Evolutionary conservation across 2,888 invertebrate genomes (phyloP), one percentile per base, ranked within the genome.

Genomic region (Amaurobius ferox): DNA sequence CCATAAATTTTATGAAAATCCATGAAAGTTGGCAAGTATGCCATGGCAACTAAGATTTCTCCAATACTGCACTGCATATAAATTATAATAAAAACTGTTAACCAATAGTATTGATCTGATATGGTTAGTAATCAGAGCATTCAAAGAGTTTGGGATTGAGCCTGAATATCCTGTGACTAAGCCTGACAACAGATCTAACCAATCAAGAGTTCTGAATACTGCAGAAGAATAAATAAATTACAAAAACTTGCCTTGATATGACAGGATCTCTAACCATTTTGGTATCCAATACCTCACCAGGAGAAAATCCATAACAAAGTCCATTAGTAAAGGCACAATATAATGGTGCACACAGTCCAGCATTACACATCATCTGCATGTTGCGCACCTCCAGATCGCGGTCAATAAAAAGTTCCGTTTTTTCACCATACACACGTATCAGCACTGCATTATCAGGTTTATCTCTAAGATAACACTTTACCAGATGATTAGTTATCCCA

Each of bases 251-350:
- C 85, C 61, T 67, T 23, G 85, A 78, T 30, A 91, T 89, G 19
- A 87, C 74, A 7, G 89, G 83, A 40, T 92, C 90, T 79, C 91
- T 88, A 30, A 96, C 95, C 88, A 93, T 93, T 61, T 94, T 93
- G 23, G 93, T 92, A 87, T 93, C 94, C 26, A 97, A 92, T n/a
- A 95, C 95, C 86, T 93, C 93, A 66, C 99, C 99, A 88, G 95
- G 95, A 88, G 92, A 90, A 90, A 91, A 93, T 91, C 96, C 95
- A 91, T 98, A 99, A 55, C 95, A 96, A 89, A 99, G 93, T 13
- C 99, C 99, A 93, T 99, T 99, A 89, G 94, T 93, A 92, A 99
- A 99, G 67, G 95, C 95, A 70, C 96, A 98, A 92, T 96, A 97
- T 66, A 99, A 93, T 68, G 95, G 94, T 73, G 98, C 96, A 64